Evolutionary conservation across 2,113 vertebrate species (phyloP), one percentile per base, ranked within the genome.

Genomic region (Apeltes quadracus): DNA sequence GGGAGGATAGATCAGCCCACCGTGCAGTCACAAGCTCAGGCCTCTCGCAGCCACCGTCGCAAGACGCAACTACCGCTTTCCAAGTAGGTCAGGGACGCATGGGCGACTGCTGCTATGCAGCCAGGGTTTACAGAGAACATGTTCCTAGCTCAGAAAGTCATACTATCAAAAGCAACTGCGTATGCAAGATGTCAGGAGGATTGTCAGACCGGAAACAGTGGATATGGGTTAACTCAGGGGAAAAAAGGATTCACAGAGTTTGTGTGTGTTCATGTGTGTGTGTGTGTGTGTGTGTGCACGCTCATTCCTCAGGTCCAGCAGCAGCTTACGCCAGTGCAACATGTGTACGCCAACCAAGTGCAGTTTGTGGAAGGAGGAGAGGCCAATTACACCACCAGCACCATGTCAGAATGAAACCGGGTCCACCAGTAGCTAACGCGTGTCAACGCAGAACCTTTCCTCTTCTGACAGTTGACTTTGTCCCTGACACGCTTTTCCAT

Each of bases 301-400:
- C 38, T 66, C 15, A n/a, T 62, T 53, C 56, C 23, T 38, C 69
- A 95, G 95, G 94, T 95, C 62, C 94, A 95, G 89, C 91, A 93
- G 84, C 96, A 96, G 89, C 93, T 97, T 25, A 94, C 95, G 27
- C 94, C 95, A 0, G 95, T 97, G 41, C 93, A 96, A 67, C 96
- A 98, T 50, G 95, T 97, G 57, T 98, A 97, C 81, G 87, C 96
- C 82, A 96, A 94, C 88, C 96, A 96, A 87, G 96, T 97, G 83
- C 96, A 98, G 87, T 98, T 97, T 80, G 96, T 97, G 89, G 96
- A 98, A 80, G 95, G 93, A 48, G 93, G 90, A 62, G 96, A 98
- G 11, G 80, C 90, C 82, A 96, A 88, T 92, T 98, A 98, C 88
- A 92, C 95, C 2, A 94, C 95, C 79, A 96, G 95, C 66, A 96